phyloP scores from a whole-genome alignment of 1,140 invertebrate species.

The Muscidifurax raptorellus region DNA sequence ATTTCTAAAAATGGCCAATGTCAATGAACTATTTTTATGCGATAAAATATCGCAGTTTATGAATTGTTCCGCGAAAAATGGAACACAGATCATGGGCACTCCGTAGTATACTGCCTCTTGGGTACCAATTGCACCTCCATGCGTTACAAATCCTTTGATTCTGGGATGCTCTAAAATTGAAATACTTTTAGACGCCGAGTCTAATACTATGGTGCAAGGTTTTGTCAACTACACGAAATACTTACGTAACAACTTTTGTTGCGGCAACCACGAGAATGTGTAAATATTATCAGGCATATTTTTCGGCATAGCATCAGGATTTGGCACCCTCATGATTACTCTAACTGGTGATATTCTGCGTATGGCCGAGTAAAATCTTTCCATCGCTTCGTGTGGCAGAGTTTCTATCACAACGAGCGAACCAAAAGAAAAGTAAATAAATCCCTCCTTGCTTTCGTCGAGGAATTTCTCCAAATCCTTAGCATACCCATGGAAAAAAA shows the following conservation, averaged over 20 bases:
- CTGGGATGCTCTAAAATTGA: slow-evolving; percentile 79
- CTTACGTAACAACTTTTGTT: slow-evolving; percentile 73
- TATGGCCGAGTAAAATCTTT: slow-evolving; percentile 60
- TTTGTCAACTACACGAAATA: neutral
- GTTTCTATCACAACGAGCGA: slow-evolving; percentile 78
- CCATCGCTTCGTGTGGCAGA: slow-evolving; percentile 71
- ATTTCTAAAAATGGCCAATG: slow-evolving; percentile 59
- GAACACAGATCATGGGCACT: slow-evolving; percentile 83
- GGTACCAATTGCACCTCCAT: slow-evolving; percentile 83
- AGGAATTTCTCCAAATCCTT: slow-evolving; percentile 81
- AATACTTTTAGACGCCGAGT: neutral
- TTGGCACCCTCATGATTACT: slow-evolving; percentile 61
- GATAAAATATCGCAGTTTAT: slow-evolving; percentile 70
- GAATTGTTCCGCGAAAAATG: slow-evolving; percentile 82
- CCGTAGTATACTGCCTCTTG: slow-evolving; percentile 83
- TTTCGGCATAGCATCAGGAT: slow-evolving; percentile 60
- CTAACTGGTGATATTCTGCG: slow-evolving; percentile 62
- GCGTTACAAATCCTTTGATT: slow-evolving; percentile 81
- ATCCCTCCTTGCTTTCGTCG: slow-evolving; percentile 78
- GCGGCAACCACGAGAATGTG: slow-evolving; percentile 80
- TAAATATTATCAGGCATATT: slow-evolving; percentile 78
- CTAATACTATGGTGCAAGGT: neutral
- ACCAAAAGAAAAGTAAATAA: slow-evolving; percentile 83
- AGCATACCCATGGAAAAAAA: slow-evolving; percentile 11
- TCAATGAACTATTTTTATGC: slow-evolving; percentile 56